Evolutionary conservation across 2,888 invertebrate species (phyloP).

Genomic region (Lymantria monacha): DNA sequence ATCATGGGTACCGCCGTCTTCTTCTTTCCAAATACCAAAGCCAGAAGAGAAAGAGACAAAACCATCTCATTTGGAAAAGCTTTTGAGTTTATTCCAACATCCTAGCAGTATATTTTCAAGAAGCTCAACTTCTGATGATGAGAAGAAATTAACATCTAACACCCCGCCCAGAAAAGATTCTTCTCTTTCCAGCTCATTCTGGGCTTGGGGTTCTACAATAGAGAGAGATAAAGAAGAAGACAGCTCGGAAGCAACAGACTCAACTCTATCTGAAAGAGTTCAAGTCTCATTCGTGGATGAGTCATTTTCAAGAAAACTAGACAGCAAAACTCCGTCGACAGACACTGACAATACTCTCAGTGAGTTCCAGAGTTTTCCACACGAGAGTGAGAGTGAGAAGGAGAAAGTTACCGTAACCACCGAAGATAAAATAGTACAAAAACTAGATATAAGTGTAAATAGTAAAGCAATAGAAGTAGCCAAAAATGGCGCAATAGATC

Average conservation of each 20-base stretch:
- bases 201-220: slow-evolving; percentile 70
- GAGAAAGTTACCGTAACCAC: slow-evolving; percentile 73
- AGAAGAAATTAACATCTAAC: slow-evolving; percentile 62
- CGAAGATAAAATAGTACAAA: slow-evolving; percentile 79
- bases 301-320: slow-evolving; percentile 70
- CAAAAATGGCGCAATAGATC: slow-evolving; percentile 52
- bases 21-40: slow-evolving; percentile 64
- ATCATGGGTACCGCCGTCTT: slow-evolving; percentile 81
- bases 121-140: slow-evolving; percentile 58
- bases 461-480: slow-evolving; percentile 44
- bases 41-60: slow-evolving; percentile 68
- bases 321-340: slow-evolving; percentile 73
- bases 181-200: slow-evolving; percentile 69
- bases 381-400: slow-evolving; percentile 43
- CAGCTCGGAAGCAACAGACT: slow-evolving; percentile 69
- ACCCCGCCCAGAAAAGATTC: slow-evolving; percentile 75
- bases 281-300: slow-evolving; percentile 75
- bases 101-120: slow-evolving; percentile 84
- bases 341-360: slow-evolving; percentile 75
- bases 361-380: slow-evolving; percentile 68
- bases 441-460: slow-evolving; percentile 73
- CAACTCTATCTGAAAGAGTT: slow-evolving; percentile 71
- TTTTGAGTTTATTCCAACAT: slow-evolving; percentile 85
- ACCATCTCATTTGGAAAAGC: slow-evolving; percentile 84
- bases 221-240: slow-evolving; percentile 66